Evolutionary conservation across 1,140 invertebrate genomes (phyloP).

Genomic region (Aphaenogaster floridana): DNA sequence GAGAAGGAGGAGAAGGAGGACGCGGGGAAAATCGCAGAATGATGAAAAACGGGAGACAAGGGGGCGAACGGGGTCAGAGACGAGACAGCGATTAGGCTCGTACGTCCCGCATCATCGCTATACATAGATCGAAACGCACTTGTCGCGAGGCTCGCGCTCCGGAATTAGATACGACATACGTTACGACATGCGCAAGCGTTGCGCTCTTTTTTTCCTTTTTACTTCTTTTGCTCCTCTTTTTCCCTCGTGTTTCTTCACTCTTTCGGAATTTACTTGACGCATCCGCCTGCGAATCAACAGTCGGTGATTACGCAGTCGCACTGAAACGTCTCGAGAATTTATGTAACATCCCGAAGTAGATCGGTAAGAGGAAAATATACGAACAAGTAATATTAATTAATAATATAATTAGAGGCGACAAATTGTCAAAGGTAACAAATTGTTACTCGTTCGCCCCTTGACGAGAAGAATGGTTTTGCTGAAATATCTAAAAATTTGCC

Average conservation of each 20-base stretch:
- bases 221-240: neutral
- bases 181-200: conserved; percentile 37
- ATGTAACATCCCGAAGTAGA: neutral
- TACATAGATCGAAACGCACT: conserved; percentile 62
- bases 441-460: no score
- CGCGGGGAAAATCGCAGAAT: conserved; percentile 26
- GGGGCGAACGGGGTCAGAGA: neutral
- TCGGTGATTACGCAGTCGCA: neutral
- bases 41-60: neutral
- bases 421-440: no score
- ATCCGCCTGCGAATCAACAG: neutral
- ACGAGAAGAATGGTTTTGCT: no score
- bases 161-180: conserved; percentile 46
- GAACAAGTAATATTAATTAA: neutral
- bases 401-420: neutral
- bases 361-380: neutral
- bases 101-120: conserved; percentile 63
- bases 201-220: neutral
- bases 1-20: neutral
- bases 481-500: no score
- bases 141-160: conserved; percentile 35
- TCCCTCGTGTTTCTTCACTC: neutral
- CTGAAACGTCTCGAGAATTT: neutral
- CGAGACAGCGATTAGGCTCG: conserved; percentile 48
- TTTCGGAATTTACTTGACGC: neutral